These are phyloP conservation scores for Thecophora atra DNA, from an alignment of 2,888 invertebrate genomes.

Conservation along the genomic window DNA sequence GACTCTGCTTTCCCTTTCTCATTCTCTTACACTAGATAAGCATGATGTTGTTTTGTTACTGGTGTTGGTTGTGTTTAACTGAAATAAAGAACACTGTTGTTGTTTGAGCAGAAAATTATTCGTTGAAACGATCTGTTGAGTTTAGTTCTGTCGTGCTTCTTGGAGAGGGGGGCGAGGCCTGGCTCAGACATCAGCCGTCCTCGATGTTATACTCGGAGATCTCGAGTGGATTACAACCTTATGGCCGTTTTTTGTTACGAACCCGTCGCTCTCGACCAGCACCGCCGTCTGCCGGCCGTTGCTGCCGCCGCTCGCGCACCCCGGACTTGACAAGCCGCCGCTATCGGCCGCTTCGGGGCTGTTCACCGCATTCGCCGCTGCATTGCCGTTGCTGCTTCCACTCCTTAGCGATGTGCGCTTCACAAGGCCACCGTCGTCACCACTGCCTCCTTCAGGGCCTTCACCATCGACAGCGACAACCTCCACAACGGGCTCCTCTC, in stretches of 20 bases:
- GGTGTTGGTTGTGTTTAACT: slow-evolving; percentile 50
- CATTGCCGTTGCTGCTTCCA: slow-evolving; percentile 57
- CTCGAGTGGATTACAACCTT: slow-evolving; percentile 89
- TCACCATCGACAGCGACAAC: slow-evolving; percentile 27
- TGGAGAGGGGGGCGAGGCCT: slow-evolving; percentile 79
- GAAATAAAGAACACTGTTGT: slow-evolving; percentile 45
- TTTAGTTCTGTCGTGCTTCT: slow-evolving; percentile 66
- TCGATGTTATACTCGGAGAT: slow-evolving; percentile 85
- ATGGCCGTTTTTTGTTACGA: slow-evolving; percentile 86
- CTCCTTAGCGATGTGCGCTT: slow-evolving; percentile 40
- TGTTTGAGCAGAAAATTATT: slow-evolving; percentile 48
- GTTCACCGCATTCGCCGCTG: slow-evolving; percentile 46
- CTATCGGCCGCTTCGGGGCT: slow-evolving; percentile 50
- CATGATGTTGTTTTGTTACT: slow-evolving; percentile 50
- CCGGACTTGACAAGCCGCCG: slow-evolving; percentile 52
- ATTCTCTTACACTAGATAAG: slow-evolving; percentile 25
- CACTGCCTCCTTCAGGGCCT: slow-evolving; percentile 24
- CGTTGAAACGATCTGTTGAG: slow-evolving; percentile 40
- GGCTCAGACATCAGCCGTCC: slow-evolving; percentile 87
- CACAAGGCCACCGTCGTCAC: background rate
- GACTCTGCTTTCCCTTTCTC: background rate
- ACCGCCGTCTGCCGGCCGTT: slow-evolving; percentile 80
- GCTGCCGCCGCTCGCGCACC: slow-evolving; percentile 54
- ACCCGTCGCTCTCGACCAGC: slow-evolving; percentile 84
- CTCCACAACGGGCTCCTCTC: slow-evolving; percentile 37